Evolutionary conservation across 1,140 invertebrate genomes (phyloP), one percentile per base, ranked within the genome.

Genomic region (Magallana angulata): DNA sequence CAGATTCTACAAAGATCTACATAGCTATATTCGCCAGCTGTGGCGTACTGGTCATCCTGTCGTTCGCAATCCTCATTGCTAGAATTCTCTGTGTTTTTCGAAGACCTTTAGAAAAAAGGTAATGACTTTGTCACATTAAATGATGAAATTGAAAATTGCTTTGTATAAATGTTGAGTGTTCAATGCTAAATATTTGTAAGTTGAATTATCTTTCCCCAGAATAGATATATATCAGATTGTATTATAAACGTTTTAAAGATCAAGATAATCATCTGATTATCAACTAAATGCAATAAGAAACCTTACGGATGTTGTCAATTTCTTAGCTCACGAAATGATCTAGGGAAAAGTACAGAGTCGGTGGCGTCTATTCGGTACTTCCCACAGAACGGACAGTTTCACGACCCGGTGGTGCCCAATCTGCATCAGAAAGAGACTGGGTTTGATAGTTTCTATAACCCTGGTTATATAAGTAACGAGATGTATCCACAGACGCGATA

Each of bases 1-100:
- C 88, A 5, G 88, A 89, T 18, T 89, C 88, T 7, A 89, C 88
- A 24, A 87, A 87, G 24, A 59, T 89, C 30, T 89, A 89, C 12
- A 87, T 89, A 11, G 88, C 82, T 7, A 85, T 89, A 4, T 89
- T 89, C 12, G 82, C 82, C 14, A 76, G 71, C 48, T 89, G 88
- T 87, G 88, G 85, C 2, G 85, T 84, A 3, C 71, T 89, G 1
- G 83, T 87, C 62, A 30, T 89, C 2, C 82, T 89, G 8, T 84
- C 83, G 5, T 76, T 89, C 16, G 85, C 88, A 5, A 68, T 89
- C 24, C n/a, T 89, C 12, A 87, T 89, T 16, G 86, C 83, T 3
- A 89, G 82, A 71, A 76, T 89, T 24, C 56, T 62, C 12, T 84
- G 82, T 84, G 81, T 57, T 82, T 82, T 82, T 57, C 81, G 56